phyloP scores from a whole-genome alignment of 2,888 invertebrate species.

The Cryptocephalus moraei region DNA sequence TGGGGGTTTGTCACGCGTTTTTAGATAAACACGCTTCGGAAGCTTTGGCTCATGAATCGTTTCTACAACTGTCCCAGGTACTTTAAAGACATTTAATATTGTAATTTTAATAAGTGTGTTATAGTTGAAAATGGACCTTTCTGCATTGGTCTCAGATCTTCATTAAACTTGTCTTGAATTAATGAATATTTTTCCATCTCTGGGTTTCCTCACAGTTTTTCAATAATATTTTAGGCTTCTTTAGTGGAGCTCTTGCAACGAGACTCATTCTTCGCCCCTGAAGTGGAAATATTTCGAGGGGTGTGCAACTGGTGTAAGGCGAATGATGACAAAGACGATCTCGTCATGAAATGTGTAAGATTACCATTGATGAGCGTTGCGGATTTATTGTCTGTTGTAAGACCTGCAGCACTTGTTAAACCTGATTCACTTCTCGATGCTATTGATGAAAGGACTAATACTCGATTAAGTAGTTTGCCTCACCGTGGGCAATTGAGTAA shows the following conservation, averaged over 20 bases:
- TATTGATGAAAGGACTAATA: constrained; percentile 76
- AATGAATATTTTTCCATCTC: neutral
- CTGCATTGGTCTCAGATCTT: too few relatives aligned
- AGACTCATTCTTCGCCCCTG: constrained; percentile 93
- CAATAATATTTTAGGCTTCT: constrained; percentile 52
- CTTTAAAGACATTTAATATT: neutral
- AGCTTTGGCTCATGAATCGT: constrained; percentile 74
- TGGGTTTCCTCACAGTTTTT: constrained; percentile 2
- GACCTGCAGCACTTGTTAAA: constrained; percentile 76
- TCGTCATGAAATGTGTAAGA: constrained; percentile 53
- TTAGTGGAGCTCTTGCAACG: constrained; percentile 76
- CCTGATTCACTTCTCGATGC: constrained; percentile 91
- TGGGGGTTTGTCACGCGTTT: constrained; percentile 77
- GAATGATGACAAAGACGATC: constrained; percentile 47
- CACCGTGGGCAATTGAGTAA: constrained; percentile 74
- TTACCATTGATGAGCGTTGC: constrained; percentile 80
- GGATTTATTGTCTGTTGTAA: constrained; percentile 79
- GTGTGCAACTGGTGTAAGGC: constrained; percentile 78
- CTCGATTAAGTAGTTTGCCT: constrained; percentile 64
- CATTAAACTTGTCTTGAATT: neutral
- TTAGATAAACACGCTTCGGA: constrained; percentile 84
- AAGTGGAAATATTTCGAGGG: constrained; percentile 89
- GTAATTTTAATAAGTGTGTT: neutral
- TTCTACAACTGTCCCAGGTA: constrained; percentile 70
- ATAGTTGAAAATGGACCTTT: too few relatives aligned